Evolutionary conservation across 64 coral and sea anemone species (phyloP).

Genomic region (Cladopsammia gracilis): DNA sequence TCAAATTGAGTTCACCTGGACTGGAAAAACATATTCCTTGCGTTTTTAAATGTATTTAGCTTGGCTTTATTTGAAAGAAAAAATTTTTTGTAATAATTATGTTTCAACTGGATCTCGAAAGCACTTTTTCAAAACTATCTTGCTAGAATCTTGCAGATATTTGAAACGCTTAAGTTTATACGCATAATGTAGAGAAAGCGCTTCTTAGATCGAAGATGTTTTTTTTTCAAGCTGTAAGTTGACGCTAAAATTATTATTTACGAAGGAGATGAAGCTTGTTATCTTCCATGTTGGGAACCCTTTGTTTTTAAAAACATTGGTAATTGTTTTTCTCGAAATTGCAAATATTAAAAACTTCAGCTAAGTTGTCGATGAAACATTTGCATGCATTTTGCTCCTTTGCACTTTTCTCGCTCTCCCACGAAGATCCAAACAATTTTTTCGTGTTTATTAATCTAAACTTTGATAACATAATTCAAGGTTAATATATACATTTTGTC

Average conservation of each 20-base stretch:
- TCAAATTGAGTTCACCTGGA: too few relatives aligned
- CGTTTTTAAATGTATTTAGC: too few relatives aligned
- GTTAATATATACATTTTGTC: neutral
- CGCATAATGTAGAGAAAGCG: too few relatives aligned
- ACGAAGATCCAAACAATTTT: neutral
- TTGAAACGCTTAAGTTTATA: too few relatives aligned
- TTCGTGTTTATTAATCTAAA: neutral
- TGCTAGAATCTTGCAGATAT: too few relatives aligned
- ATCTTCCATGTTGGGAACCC: neutral
- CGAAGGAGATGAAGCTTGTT: neutral
- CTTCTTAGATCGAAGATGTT: neutral
- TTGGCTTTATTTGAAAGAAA: too few relatives aligned
- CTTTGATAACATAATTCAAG: neutral
- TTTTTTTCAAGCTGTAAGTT: slow-evolving; percentile 4
- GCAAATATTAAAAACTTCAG: neutral
- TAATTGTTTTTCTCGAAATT: neutral
- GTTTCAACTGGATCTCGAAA: too few relatives aligned
- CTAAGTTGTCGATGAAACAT: neutral
- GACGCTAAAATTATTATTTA: neutral
- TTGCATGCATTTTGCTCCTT: neutral
- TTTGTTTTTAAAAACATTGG: neutral
- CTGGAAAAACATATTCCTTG: too few relatives aligned
- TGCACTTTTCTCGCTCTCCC: neutral
- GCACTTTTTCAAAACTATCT: too few relatives aligned
- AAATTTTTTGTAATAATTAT: too few relatives aligned